Conservation (phyloP, 2,888 invertebrate species). For the Megamerina dolium region DNA sequence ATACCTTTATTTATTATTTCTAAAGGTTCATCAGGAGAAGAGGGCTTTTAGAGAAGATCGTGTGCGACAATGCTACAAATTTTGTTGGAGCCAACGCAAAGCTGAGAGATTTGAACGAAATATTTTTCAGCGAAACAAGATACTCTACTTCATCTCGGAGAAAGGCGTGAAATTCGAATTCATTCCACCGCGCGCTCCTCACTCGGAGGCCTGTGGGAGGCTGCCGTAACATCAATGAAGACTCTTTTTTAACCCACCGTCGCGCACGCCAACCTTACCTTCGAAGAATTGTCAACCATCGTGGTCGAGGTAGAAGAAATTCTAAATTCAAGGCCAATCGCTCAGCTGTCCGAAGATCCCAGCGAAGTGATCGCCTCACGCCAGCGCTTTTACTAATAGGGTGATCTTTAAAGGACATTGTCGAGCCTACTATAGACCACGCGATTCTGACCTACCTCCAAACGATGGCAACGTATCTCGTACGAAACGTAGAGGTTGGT, state of each 20-base stretch:
- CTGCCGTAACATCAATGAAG: background rate
- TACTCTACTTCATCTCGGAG: conserved; percentile 6
- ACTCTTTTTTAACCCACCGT: too few species aligned
- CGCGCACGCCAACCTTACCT: too few species aligned
- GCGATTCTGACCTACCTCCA: too few species aligned
- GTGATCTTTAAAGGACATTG: conserved; percentile 3
- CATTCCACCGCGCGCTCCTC: conserved; percentile 19
- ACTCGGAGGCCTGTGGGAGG: conserved; percentile 12
- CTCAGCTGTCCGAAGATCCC: conserved; percentile 11
- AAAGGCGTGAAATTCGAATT: conserved; percentile 6
- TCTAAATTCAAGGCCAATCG: conserved; percentile 15
- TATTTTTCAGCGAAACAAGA: background rate
- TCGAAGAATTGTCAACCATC: conserved; percentile 17
- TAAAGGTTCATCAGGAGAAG: too few species aligned
- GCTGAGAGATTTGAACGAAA: conserved; percentile 4
- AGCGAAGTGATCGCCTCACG: conserved; percentile 12
- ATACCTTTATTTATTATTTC: too few species aligned
- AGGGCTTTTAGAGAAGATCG: too few species aligned
- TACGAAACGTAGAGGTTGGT: too few species aligned
- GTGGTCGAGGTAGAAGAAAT: conserved; percentile 18
- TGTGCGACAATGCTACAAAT: too few species aligned
- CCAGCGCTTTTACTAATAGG: conserved; percentile 16
- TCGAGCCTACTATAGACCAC: background rate
- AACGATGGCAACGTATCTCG: too few species aligned
- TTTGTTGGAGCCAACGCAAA: conserved; percentile 8